Base-by-base conservation (phyloP, 2,888 invertebrate genomes). In the Tuta absoluta region DNA sequence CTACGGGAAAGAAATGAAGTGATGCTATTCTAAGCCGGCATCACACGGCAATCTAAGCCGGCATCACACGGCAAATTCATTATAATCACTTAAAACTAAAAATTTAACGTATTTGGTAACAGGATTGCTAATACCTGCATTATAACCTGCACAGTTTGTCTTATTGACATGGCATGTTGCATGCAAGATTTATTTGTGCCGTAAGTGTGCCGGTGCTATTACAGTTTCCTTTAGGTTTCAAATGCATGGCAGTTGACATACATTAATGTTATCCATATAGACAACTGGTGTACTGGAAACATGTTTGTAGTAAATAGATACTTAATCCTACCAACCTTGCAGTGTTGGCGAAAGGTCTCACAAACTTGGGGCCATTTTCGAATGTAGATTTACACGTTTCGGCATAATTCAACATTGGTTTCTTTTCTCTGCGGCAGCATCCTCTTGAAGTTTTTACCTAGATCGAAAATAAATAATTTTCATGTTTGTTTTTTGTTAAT, bases 321-420 rank as follows among this genome's bases (percentile, higher is more conserved):
- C 45, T 45, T 45, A 45, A 45, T 45, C 11, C 12, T 17, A 56
- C 56, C 33, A 14, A 94, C 94, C 93, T 93, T 23, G 93, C 92
- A 51, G 81, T 69, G 19, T 77, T 86, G 17, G 93, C 88, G 71
- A 89, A 93, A 45, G 83, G 88, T 62, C 89, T 81, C 0, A 92
- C 70, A 69, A 77, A 75, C 70, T 87, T 85, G 0, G 94, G 94
- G 41, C 95, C 94, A 74, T 93, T 92, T 38, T 80, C 78, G 73
- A 95, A 94, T 1, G 93, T 92, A 28, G 92, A 85, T 82, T 93
- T 93, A 67, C 93, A 93, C 0, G 94, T 94, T 68, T 93, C 93
- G 0, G 94, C 93, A 73, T 95, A 95, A 61, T 92, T 93, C 66
- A 95, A 73, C 23, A 83, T 81, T 0, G 92, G 91, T 67, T 89